These are phyloP conservation scores for Pogona vitticeps DNA, from an alignment of 2,113 vertebrate species.

Conservation along the genomic window DNA sequence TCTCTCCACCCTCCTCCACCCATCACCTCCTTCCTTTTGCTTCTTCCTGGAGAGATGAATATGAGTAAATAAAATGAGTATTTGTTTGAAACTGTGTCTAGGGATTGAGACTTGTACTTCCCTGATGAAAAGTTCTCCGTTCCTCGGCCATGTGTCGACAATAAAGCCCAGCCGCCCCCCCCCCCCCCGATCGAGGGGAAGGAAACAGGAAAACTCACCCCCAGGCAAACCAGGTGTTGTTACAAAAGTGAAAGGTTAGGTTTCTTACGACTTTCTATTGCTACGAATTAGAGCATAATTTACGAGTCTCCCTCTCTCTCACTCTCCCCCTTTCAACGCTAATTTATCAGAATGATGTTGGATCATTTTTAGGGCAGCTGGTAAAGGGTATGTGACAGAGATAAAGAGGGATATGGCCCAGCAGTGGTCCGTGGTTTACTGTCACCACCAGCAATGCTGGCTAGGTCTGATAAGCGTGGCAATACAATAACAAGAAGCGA, in stretches of 20 bases:
- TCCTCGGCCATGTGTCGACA: slow-evolving; percentile 28
- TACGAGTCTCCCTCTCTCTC: slow-evolving; percentile 63
- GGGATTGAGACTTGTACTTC: slow-evolving; percentile 74
- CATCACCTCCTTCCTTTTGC: not conserved
- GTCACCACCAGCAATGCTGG: too few species aligned
- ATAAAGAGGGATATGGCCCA: not conserved
- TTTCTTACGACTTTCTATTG: slow-evolving; percentile 54
- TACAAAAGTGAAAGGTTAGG: slow-evolving; percentile 51
- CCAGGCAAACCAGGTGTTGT: slow-evolving; percentile 11
- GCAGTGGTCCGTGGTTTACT: not conserved
- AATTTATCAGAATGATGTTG: slow-evolving; percentile 76
- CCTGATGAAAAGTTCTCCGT: slow-evolving; percentile 42
- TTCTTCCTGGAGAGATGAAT: slow-evolving; percentile 71
- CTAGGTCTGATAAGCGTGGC: too few species aligned
- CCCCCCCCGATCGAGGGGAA: not conserved
- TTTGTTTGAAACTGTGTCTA: slow-evolving; percentile 75
- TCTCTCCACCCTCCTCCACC: not conserved
- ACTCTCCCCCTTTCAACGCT: slow-evolving; percentile 42
- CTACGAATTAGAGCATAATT: slow-evolving; percentile 77
- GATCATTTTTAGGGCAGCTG: slow-evolving; percentile 71
- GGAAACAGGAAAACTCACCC: slow-evolving; percentile 5
- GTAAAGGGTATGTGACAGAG: not conserved
- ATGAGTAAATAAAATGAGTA: slow-evolving; percentile 80
- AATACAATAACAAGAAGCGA: too few species aligned
- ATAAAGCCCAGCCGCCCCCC: slow-evolving; percentile 5